A percentile compares a stretch with the other conserved stretches of the same genome.
phyloP scores from a whole-genome alignment of 2,113 vertebrate species.

The Rhegmatorhina hoffmannsi region DNA sequence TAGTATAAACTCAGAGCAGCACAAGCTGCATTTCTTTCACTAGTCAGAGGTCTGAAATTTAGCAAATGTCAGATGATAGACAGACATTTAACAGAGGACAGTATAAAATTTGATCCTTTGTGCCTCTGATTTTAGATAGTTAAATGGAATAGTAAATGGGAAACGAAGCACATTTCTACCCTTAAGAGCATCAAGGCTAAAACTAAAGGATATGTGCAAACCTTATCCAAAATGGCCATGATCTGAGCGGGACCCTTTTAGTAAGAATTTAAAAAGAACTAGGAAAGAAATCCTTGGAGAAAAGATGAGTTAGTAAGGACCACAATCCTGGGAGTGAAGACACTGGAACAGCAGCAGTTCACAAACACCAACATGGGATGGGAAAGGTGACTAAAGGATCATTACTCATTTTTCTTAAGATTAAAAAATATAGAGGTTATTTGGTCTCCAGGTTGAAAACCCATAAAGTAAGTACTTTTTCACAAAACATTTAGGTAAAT shows the following conservation, averaged over 20 bases:
- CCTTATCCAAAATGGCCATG: background rate
- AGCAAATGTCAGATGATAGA: background rate
- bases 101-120: background rate
- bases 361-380: background rate
- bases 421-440: background rate
- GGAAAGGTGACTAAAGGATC: background rate
- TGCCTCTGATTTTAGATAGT: background rate
- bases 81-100: background rate
- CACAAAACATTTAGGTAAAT: slow-evolving; percentile 1
- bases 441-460: background rate
- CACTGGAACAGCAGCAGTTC: background rate
- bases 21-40: background rate
- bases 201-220: background rate
- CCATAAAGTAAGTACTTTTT: background rate
- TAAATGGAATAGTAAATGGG: background rate
- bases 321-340: background rate
- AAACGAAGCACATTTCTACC: background rate
- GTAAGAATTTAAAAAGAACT: background rate
- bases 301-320: background rate
- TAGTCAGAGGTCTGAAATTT: background rate
- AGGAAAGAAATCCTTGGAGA: background rate
- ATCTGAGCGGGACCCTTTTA: background rate
- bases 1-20: background rate
- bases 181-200: background rate
- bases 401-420: background rate